These are phyloP conservation scores for Imbricaverruca yamaguchii DNA, from an alignment of 2,888 invertebrate species.

Conservation along the genomic window DNA sequence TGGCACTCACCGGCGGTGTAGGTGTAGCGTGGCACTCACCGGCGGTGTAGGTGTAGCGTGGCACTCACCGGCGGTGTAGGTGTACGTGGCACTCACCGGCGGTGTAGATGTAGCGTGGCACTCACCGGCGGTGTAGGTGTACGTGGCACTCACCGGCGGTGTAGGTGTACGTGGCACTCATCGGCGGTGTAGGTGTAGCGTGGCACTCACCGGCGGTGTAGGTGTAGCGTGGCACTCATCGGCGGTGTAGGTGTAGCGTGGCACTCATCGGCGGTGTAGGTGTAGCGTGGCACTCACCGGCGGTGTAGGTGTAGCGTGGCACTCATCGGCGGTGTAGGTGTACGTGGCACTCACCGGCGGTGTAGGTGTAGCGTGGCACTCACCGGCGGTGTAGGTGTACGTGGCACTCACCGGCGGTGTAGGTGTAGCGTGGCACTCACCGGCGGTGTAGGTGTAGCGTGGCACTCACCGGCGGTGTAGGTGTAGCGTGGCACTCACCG, in stretches of 20 bases:
- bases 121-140: conserved; percentile 28
- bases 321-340: conserved; percentile 28
- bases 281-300: no score
- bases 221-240: no score
- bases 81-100: conserved; percentile 28
- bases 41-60: conserved; percentile 28
- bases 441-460: conserved; percentile 28
- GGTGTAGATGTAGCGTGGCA: conserved; percentile 29
- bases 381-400: conserved; percentile 28
- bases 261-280: conserved; percentile 27
- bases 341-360: conserved; percentile 26
- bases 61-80: conserved; percentile 27
- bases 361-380: conserved; percentile 30
- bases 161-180: conserved; percentile 30
- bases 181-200: conserved; percentile 28
- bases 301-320: conserved; percentile 29
- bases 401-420: conserved; percentile 25
- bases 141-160: conserved; percentile 27
- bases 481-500: no score
- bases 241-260: conserved; percentile 28
- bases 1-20: conserved; percentile 26
- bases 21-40: no score
- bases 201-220: conserved; percentile 26
- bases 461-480: conserved; percentile 27
- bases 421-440: no score